Evolutionary conservation across 2,113 vertebrate genomes (phyloP).

Genomic region (Cryptotis parvus): DNA sequence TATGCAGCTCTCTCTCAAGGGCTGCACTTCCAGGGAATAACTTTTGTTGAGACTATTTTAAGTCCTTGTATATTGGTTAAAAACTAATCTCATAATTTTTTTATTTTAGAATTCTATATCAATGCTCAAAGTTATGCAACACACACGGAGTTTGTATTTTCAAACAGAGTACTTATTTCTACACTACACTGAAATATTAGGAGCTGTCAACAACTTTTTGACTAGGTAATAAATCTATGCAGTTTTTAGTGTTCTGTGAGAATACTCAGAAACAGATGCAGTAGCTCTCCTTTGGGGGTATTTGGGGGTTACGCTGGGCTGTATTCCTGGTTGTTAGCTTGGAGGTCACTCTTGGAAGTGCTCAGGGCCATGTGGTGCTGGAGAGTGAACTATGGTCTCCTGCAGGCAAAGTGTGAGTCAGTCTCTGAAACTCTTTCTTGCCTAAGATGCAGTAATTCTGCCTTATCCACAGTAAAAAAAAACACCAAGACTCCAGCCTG

Average conservation of each 20-base stretch:
- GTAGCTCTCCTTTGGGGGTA: background rate
- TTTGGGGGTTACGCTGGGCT: no score
- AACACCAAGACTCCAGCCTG: background rate
- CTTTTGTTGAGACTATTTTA: background rate
- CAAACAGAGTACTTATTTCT: slow-evolving; percentile 11
- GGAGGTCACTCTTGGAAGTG: no score
- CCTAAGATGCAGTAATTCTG: background rate
- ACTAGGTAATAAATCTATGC: background rate
- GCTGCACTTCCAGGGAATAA: background rate
- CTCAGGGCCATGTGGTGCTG: no score
- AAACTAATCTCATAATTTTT: slow-evolving; percentile 21
- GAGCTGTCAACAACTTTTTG: slow-evolving; percentile 25
- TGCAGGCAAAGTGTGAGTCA: no score
- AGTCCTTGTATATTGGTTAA: slow-evolving; percentile 21
- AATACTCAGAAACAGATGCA: background rate
- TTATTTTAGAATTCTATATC: slow-evolving; percentile 5
- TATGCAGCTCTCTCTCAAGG: slow-evolving; percentile 11
- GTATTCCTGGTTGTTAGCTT: no score
- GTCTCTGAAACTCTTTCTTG: no score
- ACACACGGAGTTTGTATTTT: slow-evolving; percentile 6
- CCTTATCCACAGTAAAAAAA: background rate
- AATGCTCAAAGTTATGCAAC: background rate
- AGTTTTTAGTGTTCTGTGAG: slow-evolving; percentile 2
- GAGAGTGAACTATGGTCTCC: no score
- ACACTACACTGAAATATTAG: background rate